Percentiles rank a stretch among this genome's conserved stretches.
These are phyloP conservation scores for Physocephala rufipes DNA, from an alignment of 2,888 invertebrate genomes.

Conservation along the genomic window DNA sequence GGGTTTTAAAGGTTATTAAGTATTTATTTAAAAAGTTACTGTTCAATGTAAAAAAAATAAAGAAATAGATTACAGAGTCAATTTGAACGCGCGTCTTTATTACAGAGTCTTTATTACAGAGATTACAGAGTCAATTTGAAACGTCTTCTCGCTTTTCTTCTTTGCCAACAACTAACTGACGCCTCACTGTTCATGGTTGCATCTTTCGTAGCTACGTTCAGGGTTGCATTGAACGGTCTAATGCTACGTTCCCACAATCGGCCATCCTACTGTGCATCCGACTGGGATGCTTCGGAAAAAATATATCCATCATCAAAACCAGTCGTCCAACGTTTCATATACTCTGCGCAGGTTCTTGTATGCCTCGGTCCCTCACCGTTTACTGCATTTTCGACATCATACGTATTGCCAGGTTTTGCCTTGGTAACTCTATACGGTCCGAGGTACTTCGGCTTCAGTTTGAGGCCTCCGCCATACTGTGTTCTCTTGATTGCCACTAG, in stretches of 20 bases:
- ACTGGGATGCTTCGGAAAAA: slow-evolving; percentile 32
- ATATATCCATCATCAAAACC: slow-evolving; percentile 13
- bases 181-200: too few species aligned
- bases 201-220: too few species aligned
- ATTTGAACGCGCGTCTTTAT: too few species aligned
- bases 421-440: slow-evolving; percentile 34
- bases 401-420: slow-evolving; percentile 23
- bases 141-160: too few species aligned
- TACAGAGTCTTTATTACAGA: too few species aligned
- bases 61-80: too few species aligned
- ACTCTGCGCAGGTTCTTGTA: slow-evolving; percentile 13
- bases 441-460: slow-evolving; percentile 29
- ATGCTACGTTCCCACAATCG: slow-evolving; percentile 34
- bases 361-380: slow-evolving; percentile 28
- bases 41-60: too few species aligned
- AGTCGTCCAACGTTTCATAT: neutral
- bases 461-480: slow-evolving; percentile 33
- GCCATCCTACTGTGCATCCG: slow-evolving; percentile 36
- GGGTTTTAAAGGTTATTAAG: too few species aligned
- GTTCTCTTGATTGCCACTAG: slow-evolving; percentile 35
- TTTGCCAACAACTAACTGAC: too few species aligned
- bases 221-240: too few species aligned
- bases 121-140: too few species aligned
- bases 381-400: slow-evolving; percentile 32
- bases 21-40: too few species aligned